These are phyloP conservation scores for Myiotriccus ornatus DNA, from an alignment of 2,797 vertebrate genomes.

Conservation along the genomic window DNA sequence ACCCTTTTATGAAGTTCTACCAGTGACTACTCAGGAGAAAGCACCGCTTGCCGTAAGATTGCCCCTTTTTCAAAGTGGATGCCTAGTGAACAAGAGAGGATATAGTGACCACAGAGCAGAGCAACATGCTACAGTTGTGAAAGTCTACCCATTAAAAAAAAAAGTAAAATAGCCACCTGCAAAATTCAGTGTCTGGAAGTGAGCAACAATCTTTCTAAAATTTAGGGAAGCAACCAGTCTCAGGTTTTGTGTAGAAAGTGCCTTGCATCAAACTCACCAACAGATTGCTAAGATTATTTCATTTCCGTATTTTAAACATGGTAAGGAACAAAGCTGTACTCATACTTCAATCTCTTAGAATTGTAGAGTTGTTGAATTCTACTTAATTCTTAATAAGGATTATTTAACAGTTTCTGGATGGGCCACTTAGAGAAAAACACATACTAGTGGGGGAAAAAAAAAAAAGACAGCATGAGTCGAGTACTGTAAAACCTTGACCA, in stretches of 20 bases:
- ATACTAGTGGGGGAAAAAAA: too few species aligned
- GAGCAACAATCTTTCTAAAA: background rate
- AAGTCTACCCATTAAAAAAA: background rate
- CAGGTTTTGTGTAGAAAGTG: background rate
- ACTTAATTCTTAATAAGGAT: background rate
- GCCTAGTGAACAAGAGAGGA: background rate
- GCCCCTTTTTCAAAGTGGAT: background rate
- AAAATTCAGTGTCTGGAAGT: background rate
- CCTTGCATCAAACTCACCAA: background rate
- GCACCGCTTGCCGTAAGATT: background rate
- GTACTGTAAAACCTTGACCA: background rate
- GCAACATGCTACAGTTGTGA: background rate
- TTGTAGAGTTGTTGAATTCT: background rate
- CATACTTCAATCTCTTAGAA: background rate
- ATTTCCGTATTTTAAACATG: background rate
- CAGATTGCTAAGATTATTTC: background rate
- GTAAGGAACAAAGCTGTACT: background rate
- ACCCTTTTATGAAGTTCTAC: background rate
- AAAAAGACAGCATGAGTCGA: fast-evolving
- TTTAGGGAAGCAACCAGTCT: background rate
- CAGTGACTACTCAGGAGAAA: background rate
- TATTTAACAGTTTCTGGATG: background rate
- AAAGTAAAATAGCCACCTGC: background rate
- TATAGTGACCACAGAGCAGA: background rate
- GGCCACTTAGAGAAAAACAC: background rate